Evolutionary conservation across 1,140 invertebrate species (phyloP), one percentile per base, ranked within the genome.

Genomic region (Pectinophora gossypiella): DNA sequence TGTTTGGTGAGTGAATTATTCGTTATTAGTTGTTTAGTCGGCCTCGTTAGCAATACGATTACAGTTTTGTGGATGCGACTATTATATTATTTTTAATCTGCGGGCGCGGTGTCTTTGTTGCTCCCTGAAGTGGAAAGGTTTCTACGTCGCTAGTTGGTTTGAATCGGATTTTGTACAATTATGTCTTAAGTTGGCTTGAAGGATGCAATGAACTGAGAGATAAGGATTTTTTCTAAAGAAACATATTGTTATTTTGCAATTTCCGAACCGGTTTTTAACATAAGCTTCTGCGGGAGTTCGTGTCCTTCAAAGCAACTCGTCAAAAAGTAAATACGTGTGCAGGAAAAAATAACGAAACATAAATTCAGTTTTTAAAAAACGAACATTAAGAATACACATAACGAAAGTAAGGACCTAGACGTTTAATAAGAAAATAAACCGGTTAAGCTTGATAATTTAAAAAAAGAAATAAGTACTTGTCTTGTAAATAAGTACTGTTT

Each of bases 161-260:
- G 64, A 79, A 83, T 66, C 49, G 72, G 72, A 76, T 83, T 79
- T 77, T 49, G 66, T 65, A 71, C 71, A 76, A 83, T 81, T 85
- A 85, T 64, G 57, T 36, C 56, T 71, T 71, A 59, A 40, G 60
- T 77, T 79, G 71, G 68, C 63, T 70, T 40, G 59, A 48, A 22
- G 55, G 64, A 59, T 19, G 53, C 74, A 72, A 69, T 68, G 64
- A 72, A 60, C 61, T 40, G 48, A 22, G 21, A 69, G 58, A 67
- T 61, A 49, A 54, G 64, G 27, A 49, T 49, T 50, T 58, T 59
- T n/a, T n/a, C n/a, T n/a, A n/a, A n/a, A n/a, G n/a, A n/a, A 16
- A 18, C 2, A 18, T 40, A 15, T 3, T 15, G 36, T 40, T 40
- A 7, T 40, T 40, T 40, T 40, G 36, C 36, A 6, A 13, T 38